These are phyloP conservation scores for Pitta sordida DNA, from an alignment of 2,113 vertebrate species.

Conservation along the genomic window DNA sequence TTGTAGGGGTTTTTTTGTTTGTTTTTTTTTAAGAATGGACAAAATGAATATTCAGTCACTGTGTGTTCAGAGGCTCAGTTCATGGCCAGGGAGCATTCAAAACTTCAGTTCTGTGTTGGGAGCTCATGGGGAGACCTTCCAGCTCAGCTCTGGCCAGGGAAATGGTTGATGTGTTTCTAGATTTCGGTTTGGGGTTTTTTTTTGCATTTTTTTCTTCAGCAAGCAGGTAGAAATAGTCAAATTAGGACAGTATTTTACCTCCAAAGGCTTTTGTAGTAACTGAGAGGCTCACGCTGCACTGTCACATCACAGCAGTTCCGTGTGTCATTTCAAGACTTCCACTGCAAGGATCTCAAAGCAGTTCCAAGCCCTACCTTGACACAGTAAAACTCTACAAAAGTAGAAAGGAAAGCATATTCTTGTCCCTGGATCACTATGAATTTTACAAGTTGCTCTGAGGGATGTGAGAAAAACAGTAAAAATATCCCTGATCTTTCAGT, in stretches of 20 bases:
- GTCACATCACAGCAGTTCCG: background rate
- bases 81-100: background rate
- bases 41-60: constrained; percentile 47
- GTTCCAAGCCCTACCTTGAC: background rate
- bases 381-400: background rate
- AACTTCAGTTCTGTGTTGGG: background rate
- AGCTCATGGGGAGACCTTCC: background rate
- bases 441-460: background rate
- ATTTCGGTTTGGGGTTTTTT: too few species aligned
- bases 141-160: background rate
- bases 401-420: background rate
- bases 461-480: background rate
- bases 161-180: background rate
- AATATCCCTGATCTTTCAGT: background rate
- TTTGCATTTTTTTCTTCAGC: background rate
- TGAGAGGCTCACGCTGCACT: background rate
- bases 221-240: background rate
- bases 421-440: background rate
- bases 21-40: background rate
- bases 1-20: background rate
- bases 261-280: background rate
- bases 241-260: background rate
- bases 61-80: background rate
- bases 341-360: background rate
- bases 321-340: background rate